phyloP scores from a whole-genome alignment of 2,888 invertebrate species.

The Acleris laterana region DNA sequence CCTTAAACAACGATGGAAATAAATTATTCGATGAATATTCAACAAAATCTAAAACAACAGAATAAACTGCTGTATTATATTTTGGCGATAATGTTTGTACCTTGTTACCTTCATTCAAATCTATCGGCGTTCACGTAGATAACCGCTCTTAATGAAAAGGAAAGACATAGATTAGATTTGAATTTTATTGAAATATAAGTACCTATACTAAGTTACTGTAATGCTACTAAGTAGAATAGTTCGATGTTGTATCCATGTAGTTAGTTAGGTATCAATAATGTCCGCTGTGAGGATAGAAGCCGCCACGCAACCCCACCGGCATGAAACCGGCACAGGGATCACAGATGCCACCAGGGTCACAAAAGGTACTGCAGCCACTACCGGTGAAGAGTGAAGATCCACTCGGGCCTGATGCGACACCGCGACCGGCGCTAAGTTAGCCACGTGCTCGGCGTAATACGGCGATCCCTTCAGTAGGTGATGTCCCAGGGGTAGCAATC shows the following conservation, averaged over 20 bases:
- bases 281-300: conserved; percentile 46
- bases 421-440: conserved; percentile 60
- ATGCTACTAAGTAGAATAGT: background rate
- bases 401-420: conserved; percentile 83
- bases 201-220: background rate
- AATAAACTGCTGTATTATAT: too few relatives aligned
- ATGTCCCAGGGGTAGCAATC: conserved; percentile 50
- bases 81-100: background rate
- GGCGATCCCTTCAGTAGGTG: conserved; percentile 70
- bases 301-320: conserved; percentile 43
- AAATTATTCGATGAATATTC: too few relatives aligned
- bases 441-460: conserved; percentile 54
- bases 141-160: background rate
- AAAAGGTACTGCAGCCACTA: conserved; percentile 53
- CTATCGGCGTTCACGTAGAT: too few relatives aligned
- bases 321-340: conserved; percentile 53
- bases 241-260: background rate
- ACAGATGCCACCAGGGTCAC: conserved; percentile 57
- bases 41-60: too few relatives aligned
- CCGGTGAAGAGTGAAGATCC: conserved; percentile 70
- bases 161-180: background rate
- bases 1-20: too few relatives aligned
- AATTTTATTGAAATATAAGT: background rate
- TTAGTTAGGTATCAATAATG: conserved; percentile 50
- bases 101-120: background rate